Evolutionary conservation across 1,140 invertebrate species (phyloP), one percentile per base, ranked within the genome.

Genomic region (Mizuhopecten yessoensis): DNA sequence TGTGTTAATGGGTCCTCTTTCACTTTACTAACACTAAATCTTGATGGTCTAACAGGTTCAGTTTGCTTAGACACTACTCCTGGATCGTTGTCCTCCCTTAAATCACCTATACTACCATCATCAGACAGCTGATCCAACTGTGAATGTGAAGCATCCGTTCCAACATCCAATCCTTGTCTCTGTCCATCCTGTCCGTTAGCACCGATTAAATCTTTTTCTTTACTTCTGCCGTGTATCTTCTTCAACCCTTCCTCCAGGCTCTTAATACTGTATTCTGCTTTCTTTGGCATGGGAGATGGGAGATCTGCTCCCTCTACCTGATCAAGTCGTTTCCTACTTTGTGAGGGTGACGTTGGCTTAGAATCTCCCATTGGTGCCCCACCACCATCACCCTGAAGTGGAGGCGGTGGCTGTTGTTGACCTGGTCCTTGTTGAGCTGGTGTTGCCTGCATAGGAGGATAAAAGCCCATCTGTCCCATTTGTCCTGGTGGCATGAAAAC

Each of bases 221-320:
- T 90, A 3, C 89, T 89, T 29, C 92, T 91, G 90, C 92, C 92
- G 7, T 93, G 90, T 34, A 91, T 93, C 89, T 93, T 94, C 29
- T 93, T 94, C 33, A 94, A 89, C 13, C 92, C 94, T 92, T 94
- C 93, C 39, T 94, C 94, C 33, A 94, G 86, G 36, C 90, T 91
- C 33, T 88, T 90, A 15, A 94, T 57, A 49, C 92, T 93, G 86
- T 92, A 90, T 36, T 91, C 89, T 42, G 57, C 87, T 45, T 89
- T 90, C 13, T 88, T 92, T 39, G 39, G 57, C 34, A 87, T 89
- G 34, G 91, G 90, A 36, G 86, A 88, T 29, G 89, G 88, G 23
- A 75, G 33, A 17, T 91, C 91, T 42, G 86, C 45, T 88, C 36
- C 75, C 33, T 88, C 36, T 36, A 36, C 34, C 57, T 89, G 88